A percentile compares a stretch with the other conserved stretches of the same genome.
Conservation (phyloP, 2,888 invertebrate genomes). For the Campoplex nolae region DNA sequence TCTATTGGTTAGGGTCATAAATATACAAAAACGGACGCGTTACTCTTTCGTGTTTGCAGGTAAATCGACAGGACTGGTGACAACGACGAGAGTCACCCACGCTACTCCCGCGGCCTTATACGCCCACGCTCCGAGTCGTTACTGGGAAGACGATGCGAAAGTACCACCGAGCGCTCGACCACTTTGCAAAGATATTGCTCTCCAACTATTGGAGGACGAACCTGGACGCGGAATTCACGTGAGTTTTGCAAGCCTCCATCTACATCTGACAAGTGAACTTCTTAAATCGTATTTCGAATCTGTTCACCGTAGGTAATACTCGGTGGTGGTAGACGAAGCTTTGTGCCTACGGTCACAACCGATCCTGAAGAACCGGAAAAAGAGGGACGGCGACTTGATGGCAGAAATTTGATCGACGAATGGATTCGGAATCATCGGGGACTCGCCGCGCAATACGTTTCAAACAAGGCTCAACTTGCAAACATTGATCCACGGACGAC, state of each 20-base stretch:
- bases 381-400: constrained; percentile 90
- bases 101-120: constrained; percentile 92
- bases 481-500: constrained; percentile 89
- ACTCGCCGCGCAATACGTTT: constrained; percentile 90
- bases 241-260: constrained; percentile 72
- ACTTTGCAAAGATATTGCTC: constrained; percentile 92
- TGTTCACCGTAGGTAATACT: constrained; percentile 88
- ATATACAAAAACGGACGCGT: not conserved
- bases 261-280: not conserved
- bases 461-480: constrained; percentile 90
- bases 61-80: constrained; percentile 93
- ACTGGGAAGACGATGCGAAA: constrained; percentile 93
- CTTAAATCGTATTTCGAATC: not conserved
- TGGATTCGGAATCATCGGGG: constrained; percentile 91
- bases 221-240: constrained; percentile 92
- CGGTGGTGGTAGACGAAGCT: constrained; percentile 92
- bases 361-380: constrained; percentile 90
- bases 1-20: not conserved
- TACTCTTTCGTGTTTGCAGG: constrained; percentile 84
- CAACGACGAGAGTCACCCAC: constrained; percentile 92
- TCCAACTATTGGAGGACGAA: constrained; percentile 91
- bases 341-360: constrained; percentile 89
- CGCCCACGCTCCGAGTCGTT: constrained; percentile 90
- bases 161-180: constrained; percentile 89
- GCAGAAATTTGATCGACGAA: constrained; percentile 92